Evolutionary conservation across 2,888 invertebrate genomes (phyloP).

Genomic region (Corythucha ciliata): DNA sequence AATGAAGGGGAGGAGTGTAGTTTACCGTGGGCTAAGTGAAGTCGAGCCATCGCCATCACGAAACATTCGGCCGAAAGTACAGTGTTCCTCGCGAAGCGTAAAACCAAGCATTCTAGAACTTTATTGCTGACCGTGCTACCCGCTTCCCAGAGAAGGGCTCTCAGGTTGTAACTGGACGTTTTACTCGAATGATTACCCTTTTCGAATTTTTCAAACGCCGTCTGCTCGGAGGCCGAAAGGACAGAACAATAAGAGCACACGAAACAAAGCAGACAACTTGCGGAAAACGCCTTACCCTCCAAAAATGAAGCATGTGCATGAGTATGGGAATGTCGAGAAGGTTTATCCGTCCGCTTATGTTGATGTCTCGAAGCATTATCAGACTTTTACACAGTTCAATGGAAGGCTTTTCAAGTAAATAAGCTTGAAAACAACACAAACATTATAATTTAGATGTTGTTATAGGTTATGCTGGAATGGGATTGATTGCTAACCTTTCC

Average conservation of each 20-base stretch:
- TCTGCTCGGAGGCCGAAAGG: conserved; percentile 40
- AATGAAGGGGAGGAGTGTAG: too few relatives aligned
- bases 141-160: conserved; percentile 58
- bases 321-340: conserved; percentile 53
- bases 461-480: too few relatives aligned
- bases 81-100: conserved; percentile 54
- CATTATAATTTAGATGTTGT: too few relatives aligned
- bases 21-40: conserved; percentile 55
- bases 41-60: conserved; percentile 54
- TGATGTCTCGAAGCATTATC: conserved; percentile 57
- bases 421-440: conserved; percentile 41
- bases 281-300: conserved; percentile 46
- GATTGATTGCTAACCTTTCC: conserved; percentile 47
- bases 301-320: conserved; percentile 55
- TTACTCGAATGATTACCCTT: conserved; percentile 47
- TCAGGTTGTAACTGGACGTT: conserved; percentile 54
- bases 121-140: conserved; percentile 62
- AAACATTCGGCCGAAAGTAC: conserved; percentile 52
- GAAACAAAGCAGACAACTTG: too few relatives aligned
- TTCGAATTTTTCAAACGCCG: conserved; percentile 54
- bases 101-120: conserved; percentile 61
- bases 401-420: conserved; percentile 51
- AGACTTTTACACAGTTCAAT: conserved; percentile 58
- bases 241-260: neutral
- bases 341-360: conserved; percentile 53